phyloP scores from a whole-genome alignment of 2,113 vertebrate species.

The Antechinus stuartii region DNA sequence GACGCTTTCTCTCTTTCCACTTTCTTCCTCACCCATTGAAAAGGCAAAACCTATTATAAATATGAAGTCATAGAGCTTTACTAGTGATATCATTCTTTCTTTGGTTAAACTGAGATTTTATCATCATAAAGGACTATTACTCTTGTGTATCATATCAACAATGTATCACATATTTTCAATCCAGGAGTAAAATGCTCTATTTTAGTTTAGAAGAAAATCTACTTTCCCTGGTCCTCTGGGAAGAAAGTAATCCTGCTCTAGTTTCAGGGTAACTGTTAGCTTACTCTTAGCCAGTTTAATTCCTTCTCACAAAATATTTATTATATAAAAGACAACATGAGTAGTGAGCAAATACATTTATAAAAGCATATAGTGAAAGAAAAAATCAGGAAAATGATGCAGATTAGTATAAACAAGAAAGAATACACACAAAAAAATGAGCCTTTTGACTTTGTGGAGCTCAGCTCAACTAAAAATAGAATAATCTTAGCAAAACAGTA shows the following conservation, averaged over 20 bases:
- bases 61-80: background rate
- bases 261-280: background rate
- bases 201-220: background rate
- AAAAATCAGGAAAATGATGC: background rate
- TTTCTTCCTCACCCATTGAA: background rate
- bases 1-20: background rate
- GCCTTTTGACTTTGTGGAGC: background rate
- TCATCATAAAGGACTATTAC: background rate
- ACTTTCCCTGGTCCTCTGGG: background rate
- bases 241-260: background rate
- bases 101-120: background rate
- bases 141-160: background rate
- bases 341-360: background rate
- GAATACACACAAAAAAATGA: background rate
- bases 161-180: background rate
- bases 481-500: background rate
- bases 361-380: background rate
- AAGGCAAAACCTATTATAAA: background rate
- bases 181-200: background rate
- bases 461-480: background rate
- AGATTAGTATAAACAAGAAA: background rate
- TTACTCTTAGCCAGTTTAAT: background rate
- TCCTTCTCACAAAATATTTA: background rate
- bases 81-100: background rate
- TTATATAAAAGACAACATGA: background rate